Conservation (phyloP, 1,140 invertebrate genomes). For the Piezodorus guildinii region DNA sequence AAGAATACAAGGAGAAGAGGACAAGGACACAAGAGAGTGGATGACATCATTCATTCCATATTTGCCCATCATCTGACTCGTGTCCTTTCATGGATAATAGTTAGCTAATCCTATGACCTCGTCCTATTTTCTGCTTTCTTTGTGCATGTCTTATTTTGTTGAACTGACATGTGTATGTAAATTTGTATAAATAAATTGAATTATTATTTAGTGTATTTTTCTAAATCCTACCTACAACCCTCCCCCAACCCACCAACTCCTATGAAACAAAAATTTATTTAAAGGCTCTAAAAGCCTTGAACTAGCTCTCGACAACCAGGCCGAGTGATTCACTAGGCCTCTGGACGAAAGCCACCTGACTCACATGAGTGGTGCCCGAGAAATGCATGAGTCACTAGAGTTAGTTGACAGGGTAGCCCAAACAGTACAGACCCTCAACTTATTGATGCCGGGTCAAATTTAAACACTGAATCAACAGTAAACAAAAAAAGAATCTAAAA, state of each 20-base stretch:
- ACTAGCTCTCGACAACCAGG: not conserved
- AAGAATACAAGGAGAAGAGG: not conserved
- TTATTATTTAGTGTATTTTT: constrained; percentile 6
- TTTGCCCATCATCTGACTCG: constrained; percentile 6
- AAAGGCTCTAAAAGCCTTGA: constrained; percentile 6
- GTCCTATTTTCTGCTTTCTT: not conserved
- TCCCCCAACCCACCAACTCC: not conserved
- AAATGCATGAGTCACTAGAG: not conserved
- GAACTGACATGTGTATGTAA: not conserved
- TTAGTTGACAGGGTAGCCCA: too few relatives aligned
- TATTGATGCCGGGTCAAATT: too few relatives aligned
- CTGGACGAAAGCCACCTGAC: constrained; percentile 3
- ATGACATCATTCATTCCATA: constrained; percentile 14
- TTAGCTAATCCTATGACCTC: not conserved
- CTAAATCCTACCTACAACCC: not conserved
- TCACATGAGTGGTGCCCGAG: not conserved
- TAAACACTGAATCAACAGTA: too few relatives aligned
- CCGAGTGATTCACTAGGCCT: not conserved
- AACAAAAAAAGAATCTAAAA: too few relatives aligned
- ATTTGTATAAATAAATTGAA: not conserved
- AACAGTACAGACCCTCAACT: too few relatives aligned
- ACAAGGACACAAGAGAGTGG: constrained; percentile 14
- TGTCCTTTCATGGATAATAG: not conserved
- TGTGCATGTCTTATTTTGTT: too few relatives aligned
- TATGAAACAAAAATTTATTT: constrained; percentile 2